Base-by-base conservation (phyloP, 2,797 vertebrate genomes). In the Enteromius radiatus region DNA sequence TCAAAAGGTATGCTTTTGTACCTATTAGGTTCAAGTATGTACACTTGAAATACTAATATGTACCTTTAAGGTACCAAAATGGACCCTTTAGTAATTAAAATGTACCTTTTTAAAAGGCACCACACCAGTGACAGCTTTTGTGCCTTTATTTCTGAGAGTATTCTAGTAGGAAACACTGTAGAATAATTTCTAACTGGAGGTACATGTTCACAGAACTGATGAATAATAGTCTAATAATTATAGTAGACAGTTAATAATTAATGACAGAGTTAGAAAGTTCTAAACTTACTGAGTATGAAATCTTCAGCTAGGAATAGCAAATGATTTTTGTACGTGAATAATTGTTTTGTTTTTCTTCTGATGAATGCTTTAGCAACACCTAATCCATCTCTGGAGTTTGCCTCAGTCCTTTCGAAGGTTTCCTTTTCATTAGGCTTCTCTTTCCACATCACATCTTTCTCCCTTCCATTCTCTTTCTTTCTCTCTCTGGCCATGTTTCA, bases 151-250 rank as follows among this genome's bases (percentile, higher is more conserved):
- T 41, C 41, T 41, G 41, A 41, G 41, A 41, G 47, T 74, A 23
- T 63, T 76, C 9, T 19, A 45, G 56, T 45, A 45, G 75, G 19
- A 47, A 64, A 47, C 59, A 9, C 6, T 31, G 5, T 63, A 15
- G 23, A 41, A 36, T 67, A 47, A 77, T 77, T 76, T 61, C 15
- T 68, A 59, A 83, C 81, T 59, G 21, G 49, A 83, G 28, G 41
- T 41, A 28, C 52, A 36, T 70, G 52, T 59, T 68, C 36, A 70
- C 49, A 69, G 26, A 36, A 52, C 10, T 17, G 6, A 49, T 70
- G 74, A 77, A 70, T 67, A 82, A 59, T 77, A 28, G 81, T 77
- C 65, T 77, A 83, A 83, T 83, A 61, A 82, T 76, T 54, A n/a
- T 19, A 52, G 33, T 17, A 33, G 59, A 52, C n/a, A 11, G 73